Base-by-base conservation (phyloP, 2,888 invertebrate species). In the Acanthacorydalis orientalis region DNA sequence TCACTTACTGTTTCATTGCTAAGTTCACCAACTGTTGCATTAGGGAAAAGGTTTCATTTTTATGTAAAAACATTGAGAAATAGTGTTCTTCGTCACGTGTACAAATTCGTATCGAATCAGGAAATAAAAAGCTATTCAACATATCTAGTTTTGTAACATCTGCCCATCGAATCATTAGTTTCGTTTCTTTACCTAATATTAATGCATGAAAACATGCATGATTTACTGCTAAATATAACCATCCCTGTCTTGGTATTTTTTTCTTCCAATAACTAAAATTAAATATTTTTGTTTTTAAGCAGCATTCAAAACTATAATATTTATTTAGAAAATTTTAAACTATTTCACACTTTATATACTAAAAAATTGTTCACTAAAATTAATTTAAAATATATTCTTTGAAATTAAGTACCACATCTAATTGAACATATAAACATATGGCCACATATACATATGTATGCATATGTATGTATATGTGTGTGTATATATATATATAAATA, bases 1-100 rank as follows among this genome's bases (percentile, higher is more conserved):
- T 34, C 45, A 41, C 48, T 49, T 57, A 63, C 79, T 85, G 80
- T 73, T 91, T 92, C 82, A 97, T 95, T 49, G 96, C 95, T 68
- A 96, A 80, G 69, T 96, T 96, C 47, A 92, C 90, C 39, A 98
- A 70, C 63, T 96, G 96, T 59, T 92, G 87, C 82, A 96, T 93
- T 55, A 97, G 65, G 12, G 80, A 76, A 64, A 84, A 93, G 0
- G 93, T 91, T 64, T 97, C 95, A 47, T 77, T 78, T 60, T 88
- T 86, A 60, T 80, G 84, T 53, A 92, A 67, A 59, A 97, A 84
- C 78, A 96, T 78, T 8, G 89, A 91, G 67, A 97, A 98, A 61
- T 83, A 81, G 68, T 89, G 85, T 68, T 87, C 77, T 57, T 80
- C 83, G 56, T 90, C 85, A 53, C 90, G 75, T 0, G 93, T 92